A percentile compares a stretch with the other conserved stretches of the same genome.
phyloP scores from a whole-genome alignment of 2,888 invertebrate species.

The Odontocolon sp. region DNA sequence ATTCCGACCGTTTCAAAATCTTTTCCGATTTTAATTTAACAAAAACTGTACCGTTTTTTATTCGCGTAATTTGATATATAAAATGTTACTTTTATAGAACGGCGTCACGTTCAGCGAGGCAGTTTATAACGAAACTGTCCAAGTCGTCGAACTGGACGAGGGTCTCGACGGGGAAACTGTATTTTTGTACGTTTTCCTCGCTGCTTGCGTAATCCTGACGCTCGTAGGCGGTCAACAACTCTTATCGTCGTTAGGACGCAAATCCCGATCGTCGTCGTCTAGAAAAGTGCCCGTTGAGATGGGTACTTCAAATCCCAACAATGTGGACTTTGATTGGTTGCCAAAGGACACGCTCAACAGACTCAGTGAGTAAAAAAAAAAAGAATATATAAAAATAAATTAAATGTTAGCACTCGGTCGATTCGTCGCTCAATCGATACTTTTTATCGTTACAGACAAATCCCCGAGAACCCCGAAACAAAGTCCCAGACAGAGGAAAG shows the following conservation, averaged over 20 bases:
- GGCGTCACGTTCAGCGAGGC: slow-evolving; percentile 90
- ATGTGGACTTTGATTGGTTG: slow-evolving; percentile 99
- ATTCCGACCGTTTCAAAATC: no score
- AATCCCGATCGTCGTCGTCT: slow-evolving; percentile 84
- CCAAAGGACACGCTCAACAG: slow-evolving; percentile 94
- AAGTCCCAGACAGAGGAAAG: slow-evolving; percentile 90
- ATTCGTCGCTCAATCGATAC: not conserved
- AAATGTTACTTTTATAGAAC: slow-evolving; percentile 80
- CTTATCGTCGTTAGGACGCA: slow-evolving; percentile 91
- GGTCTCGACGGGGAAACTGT: slow-evolving; percentile 99
- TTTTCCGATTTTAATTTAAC: no score
- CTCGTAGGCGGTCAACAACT: slow-evolving; percentile 95
- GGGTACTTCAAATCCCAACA: slow-evolving; percentile 93
- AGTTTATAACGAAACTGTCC: slow-evolving; percentile 98
- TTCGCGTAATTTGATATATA: slow-evolving; percentile 30
- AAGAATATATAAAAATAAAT: not conserved
- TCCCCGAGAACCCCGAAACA: slow-evolving; percentile 86
- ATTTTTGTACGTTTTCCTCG: slow-evolving; percentile 97
- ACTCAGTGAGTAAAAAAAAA: slow-evolving; percentile 86
- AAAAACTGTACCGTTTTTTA: no score
- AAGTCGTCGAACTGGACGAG: slow-evolving; percentile 97
- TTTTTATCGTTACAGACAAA: slow-evolving; percentile 84
- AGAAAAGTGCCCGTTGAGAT: slow-evolving; percentile 89
- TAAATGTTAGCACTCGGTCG: slow-evolving; percentile 4
- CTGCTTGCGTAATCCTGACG: slow-evolving; percentile 92